Evolutionary conservation across 2,113 vertebrate genomes (phyloP).

Genomic region (Oreotrochilus melanogaster): DNA sequence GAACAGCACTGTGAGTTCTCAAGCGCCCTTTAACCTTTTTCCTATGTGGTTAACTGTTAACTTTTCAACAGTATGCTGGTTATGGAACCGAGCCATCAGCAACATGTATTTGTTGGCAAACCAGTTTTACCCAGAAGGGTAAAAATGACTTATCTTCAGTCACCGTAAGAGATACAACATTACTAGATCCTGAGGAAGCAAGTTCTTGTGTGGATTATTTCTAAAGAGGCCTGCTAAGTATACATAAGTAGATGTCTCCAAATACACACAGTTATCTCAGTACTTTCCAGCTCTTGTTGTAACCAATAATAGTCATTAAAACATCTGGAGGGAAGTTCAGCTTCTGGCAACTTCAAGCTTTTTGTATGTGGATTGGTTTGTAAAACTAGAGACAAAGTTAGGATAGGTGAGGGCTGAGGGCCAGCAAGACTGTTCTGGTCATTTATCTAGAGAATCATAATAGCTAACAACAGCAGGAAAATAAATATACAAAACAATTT

Average conservation of each 20-base stretch:
- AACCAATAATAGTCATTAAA: not conserved
- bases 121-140: no score
- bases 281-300: not conserved
- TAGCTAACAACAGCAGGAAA: not conserved
- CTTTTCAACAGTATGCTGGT: not conserved
- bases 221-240: not conserved
- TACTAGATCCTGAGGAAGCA: not conserved
- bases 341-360: not conserved
- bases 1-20: not conserved
- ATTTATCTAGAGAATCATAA: not conserved
- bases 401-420: not conserved
- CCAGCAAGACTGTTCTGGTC: not conserved
- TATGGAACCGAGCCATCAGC: not conserved
- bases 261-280: not conserved
- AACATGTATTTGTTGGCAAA: not conserved
- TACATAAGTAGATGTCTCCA: not conserved
- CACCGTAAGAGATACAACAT: not conserved
- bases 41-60: not conserved
- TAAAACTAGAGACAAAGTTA: not conserved
- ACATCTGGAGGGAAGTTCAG: not conserved
- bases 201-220: not conserved
- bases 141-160: not conserved
- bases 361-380: not conserved
- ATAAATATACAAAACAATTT: not conserved
- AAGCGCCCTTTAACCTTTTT: not conserved